Base-by-base conservation (phyloP, 2,888 invertebrate genomes). In the Clunio marinus region DNA sequence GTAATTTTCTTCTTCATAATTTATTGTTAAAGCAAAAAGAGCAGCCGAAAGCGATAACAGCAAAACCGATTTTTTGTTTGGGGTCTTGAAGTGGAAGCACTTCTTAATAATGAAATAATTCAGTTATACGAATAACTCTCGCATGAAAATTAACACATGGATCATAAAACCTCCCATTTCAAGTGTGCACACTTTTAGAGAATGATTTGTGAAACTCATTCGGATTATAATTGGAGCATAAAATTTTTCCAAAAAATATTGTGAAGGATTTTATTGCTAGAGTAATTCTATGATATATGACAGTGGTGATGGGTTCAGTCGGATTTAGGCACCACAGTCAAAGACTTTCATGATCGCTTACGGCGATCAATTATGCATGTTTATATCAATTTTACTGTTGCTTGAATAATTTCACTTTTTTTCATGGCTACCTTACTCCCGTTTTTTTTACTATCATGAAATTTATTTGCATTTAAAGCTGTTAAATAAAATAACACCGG, bases 131-230 rank as follows among this genome's bases (percentile, higher is more conserved):
- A 13, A 13, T 13, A 45, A 4, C 3, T 45, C 13, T 15, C 3
- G 13, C 45, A 7, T 20, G 20, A 24, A 55, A 24, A 24, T 55
- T 55, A 17, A 55, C 55, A 55, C 55, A 55, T 55, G 55, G 55
- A 55, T 55, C 55, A 55, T 55, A 55, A 55, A 55, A 45, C 4
- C 7, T 45, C 10, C 32, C 4, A 10, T 32, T 32, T 32, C 35
- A 32, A 32, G 35, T 32, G 35, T 13, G 35, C 5, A 32, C 7
- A 32, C 13, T 32, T 32, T 32, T 32, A 8, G 35, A 32, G 35
- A 8, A 32, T 41, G 15, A 3, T 41, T 41, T 13, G 13, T 41
- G 13, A 41, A 41, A 4, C 13, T 41, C 32, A 32, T 41, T 41
- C 41, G 41, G 3, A 15, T 32, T 8, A 32, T 32, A 32, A 32